Evolutionary conservation across 2,797 vertebrate genomes (phyloP), one percentile per base, ranked within the genome.

Genomic region (Phrynocephalus guinanensis): DNA sequence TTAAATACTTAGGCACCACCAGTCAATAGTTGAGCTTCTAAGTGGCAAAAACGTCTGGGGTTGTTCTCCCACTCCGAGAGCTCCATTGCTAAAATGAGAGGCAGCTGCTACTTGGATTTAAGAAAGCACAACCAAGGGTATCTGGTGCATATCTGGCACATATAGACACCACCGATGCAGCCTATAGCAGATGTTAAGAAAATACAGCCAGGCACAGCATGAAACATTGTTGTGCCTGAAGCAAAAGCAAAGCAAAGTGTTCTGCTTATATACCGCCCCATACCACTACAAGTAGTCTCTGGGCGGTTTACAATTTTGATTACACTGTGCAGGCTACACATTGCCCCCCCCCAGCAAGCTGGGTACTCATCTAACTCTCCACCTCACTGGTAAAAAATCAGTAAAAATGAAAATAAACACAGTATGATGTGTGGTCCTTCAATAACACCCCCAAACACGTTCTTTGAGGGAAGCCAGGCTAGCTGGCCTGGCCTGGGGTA

Each of bases 71-170:
- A 80, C 24, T 67, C 71, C 68, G 79, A 52, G 68, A n/a, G 28
- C 82, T 84, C 72, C 76, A 73, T 84, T 88, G 79, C 82, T 73
- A 73, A 84, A 84, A 84, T 84, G 70, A 88, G 82, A 88, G 82
- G 67, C 87, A 84, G 87, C 76, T 85, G 83, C 83, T n/a, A 70
- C 67, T 38, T 80, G n/a, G 77, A 67, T 84, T 85, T 79, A 66
- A 80, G 82, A 80, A 80, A 66, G 83, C 68, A 83, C 81, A 87
- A 60, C 48, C 80, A 83, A 76, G 50, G 44, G 30, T 87, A 83
- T 82, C 44, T 87, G 67, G 9, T 52, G 44, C 67, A 80, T 82
- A 82, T 83, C 48, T 87, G n/a, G 72, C 76, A 87, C 86, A 87
- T 83, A 84, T 63, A 88, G 86, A 38, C 82, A 83, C 66, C 18